A percentile compares a stretch with the other conserved stretches of the same genome.
Conservation (phyloP, 1,140 invertebrate species). For the Drosophila grimshawi region DNA sequence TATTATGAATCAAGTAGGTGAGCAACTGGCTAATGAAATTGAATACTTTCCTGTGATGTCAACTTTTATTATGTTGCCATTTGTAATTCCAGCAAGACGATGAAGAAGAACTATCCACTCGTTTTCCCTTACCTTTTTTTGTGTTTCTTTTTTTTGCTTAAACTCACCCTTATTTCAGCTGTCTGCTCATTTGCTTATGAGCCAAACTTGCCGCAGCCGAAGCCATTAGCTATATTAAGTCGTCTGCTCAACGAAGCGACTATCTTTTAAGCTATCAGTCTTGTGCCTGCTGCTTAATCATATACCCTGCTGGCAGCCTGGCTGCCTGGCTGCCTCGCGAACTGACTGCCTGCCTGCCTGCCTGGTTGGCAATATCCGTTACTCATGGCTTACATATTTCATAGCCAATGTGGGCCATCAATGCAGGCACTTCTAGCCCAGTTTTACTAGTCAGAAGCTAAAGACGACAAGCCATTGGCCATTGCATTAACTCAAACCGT, state of each 20-base stretch:
- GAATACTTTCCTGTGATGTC: conserved; percentile 9
- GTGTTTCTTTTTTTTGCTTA: background rate
- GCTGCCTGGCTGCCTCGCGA: too few species aligned
- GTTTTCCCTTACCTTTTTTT: background rate
- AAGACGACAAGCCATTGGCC: conserved; percentile 34
- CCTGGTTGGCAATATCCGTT: background rate
- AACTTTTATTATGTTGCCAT: conserved; percentile 27
- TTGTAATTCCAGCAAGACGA: conserved; percentile 5
- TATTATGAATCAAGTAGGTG: background rate
- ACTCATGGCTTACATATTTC: conserved; percentile 43
- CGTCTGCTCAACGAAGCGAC: conserved; percentile 40
- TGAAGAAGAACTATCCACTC: too few species aligned
- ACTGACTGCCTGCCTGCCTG: too few species aligned
- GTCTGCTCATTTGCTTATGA: conserved; percentile 55
- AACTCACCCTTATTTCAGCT: conserved; percentile 5
- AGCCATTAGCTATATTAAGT: conserved; percentile 66
- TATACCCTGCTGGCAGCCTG: conserved; percentile 4
- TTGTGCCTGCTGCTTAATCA: conserved; percentile 29
- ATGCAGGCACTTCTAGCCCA: conserved; percentile 43
- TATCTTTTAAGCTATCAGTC: conserved; percentile 2
- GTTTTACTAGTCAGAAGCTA: conserved; percentile 44
- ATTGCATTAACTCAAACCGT: conserved; percentile 70
- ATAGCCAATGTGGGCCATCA: conserved; percentile 21
- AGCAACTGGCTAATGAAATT: background rate
- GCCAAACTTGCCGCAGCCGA: conserved; percentile 19